Percentiles rank a stretch among this genome's conserved stretches.
phyloP scores from a whole-genome alignment of 2,888 invertebrate species.

The Drosophila suboccidentalis region DNA sequence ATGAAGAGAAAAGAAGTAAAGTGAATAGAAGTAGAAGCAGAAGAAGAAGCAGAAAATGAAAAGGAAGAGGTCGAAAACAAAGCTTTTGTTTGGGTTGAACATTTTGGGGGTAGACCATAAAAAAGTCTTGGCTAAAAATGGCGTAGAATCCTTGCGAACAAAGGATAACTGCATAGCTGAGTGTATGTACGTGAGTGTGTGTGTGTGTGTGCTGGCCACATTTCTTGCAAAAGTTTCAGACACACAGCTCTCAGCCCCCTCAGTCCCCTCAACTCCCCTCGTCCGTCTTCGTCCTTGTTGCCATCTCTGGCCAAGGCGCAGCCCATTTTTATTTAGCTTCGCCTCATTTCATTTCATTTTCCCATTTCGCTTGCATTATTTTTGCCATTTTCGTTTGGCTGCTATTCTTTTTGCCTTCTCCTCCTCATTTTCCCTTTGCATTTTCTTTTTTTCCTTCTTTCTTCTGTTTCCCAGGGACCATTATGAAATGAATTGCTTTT shows the following conservation, averaged over 20 bases:
- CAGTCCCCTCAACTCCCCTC: constrained; percentile 3
- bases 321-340: constrained; percentile 68
- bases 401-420: constrained; percentile 39
- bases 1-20: constrained; percentile 12
- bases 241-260: neutral
- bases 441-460: constrained; percentile 37
- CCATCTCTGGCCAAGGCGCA: constrained; percentile 11
- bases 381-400: constrained; percentile 68
- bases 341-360: constrained; percentile 64
- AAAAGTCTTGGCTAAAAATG: constrained; percentile 62
- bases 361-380: constrained; percentile 66
- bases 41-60: constrained; percentile 11
- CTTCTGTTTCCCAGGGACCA: constrained; percentile 52
- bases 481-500: constrained; percentile 83
- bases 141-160: constrained; percentile 68
- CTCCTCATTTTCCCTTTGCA: constrained; percentile 39
- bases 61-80: constrained; percentile 24
- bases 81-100: constrained; percentile 51
- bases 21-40: constrained; percentile 19
- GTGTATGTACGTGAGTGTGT: constrained; percentile 5
- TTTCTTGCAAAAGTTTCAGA: constrained; percentile 60
- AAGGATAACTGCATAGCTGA: constrained; percentile 69
- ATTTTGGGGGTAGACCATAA: constrained; percentile 48
- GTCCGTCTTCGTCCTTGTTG: neutral
- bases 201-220: constrained; percentile 45